Evolutionary conservation across 2,888 invertebrate species (phyloP), one percentile per base, ranked within the genome.

Genomic region (Drosophila mercatorum): DNA sequence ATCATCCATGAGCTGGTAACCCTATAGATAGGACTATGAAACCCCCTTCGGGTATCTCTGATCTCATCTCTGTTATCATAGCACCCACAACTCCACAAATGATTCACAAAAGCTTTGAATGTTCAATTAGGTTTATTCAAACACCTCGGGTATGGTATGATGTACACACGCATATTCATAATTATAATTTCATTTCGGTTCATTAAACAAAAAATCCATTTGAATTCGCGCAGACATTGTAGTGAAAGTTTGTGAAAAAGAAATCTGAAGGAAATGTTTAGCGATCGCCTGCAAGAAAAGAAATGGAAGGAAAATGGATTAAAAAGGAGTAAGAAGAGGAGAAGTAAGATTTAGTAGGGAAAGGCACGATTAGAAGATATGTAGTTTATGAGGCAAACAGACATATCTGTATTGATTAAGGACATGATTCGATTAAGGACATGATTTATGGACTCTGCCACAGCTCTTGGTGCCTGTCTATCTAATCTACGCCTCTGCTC

Each of bases 201-300:
- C 0, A 2, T 14, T 14, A 14, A 47, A 7, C 26, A 1, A 14
- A 8, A 47, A 22, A 22, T 22, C 22, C 22, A 22, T 22, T 7
- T 7, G 26, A 17, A 17, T 17, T 17, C 26, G 26, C 26, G 12
- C 22, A 12, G 5, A 46, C 12, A 17, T 43, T 4, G 11, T 3
- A 14, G 5, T 5, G 14, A 40, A 14, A 41, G 11, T 41, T 7
- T n/a, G 5, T n/a, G n/a, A 41, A n/a, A 1, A 41, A n/a, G n/a
- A 41, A 0, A 41, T n/a, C 2, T n/a, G 41, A n/a, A n/a, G 0
- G 1, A 44, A 5, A 44, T 22, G 28, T 11, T 47, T 40, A 60
- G 10, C 12, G 41, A 12, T 3, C 2, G 11, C 34, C 64, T 64
- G 64, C 10, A 60, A 64, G n/a, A n/a, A 17, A 34, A 49, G 22